Base-by-base conservation (phyloP, 2,888 invertebrate genomes). In the Euspilapteryx auroguttella region DNA sequence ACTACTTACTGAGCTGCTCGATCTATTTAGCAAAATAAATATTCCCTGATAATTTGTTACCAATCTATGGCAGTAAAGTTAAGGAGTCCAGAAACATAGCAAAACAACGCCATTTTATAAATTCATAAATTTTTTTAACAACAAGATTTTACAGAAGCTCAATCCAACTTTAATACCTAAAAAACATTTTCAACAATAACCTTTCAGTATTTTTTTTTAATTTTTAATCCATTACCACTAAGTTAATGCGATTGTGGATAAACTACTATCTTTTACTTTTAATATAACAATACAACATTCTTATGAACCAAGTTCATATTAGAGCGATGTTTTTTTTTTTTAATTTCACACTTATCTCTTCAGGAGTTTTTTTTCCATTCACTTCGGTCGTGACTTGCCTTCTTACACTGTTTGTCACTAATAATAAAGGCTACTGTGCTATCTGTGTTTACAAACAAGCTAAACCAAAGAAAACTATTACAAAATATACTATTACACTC, bases 131-230 rank as follows among this genome's bases (percentile, higher is more conserved):
- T 23, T 47, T 57, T 55, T 51, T 54, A 73, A 65, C 61, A 71
- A 71, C 65, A 61, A 58, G 55, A 42, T 52, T 54, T 49, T 51
- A 65, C 58, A 56, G 58, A 73, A 75, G 71, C 73, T 73, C 75
- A 69, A 71, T 68, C 63, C 62, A 51, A 62, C 62, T 55, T 53
- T 49, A 59, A 63, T 58, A 66, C 54, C 73, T 71, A 73, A 73
- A 65, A 75, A 73, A n/a, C 68, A 69, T 66, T 69, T 55, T 73
- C 71, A 73, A 75, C 73, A 73, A 75, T 73, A 73, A 71, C 64
- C 57, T 55, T 57, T 28, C 28, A 28, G 28, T 28, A 21, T 54
- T 56, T 64, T 57, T 55, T 61, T 57, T 45, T 49, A n/a, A n/a
- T 49, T 49, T 57, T 55, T 59, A 58, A 50, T 56, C 48, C 58